These are phyloP conservation scores for Epinephelus awoara DNA, from an alignment of 2,797 vertebrate genomes.

Conservation along the genomic window DNA sequence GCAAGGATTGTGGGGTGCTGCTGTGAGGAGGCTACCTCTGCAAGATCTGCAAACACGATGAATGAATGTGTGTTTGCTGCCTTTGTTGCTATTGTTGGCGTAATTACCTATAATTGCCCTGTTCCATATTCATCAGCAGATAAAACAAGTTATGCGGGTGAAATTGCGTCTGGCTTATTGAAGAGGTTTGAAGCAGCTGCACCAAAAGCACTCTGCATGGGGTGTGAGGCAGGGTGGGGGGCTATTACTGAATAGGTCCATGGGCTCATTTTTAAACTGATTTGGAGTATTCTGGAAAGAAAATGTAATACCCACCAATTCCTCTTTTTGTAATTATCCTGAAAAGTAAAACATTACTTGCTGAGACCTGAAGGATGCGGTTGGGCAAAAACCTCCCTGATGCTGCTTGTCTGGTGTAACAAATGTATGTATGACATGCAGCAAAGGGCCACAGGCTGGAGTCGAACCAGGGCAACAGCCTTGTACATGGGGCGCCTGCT, in stretches of 20 bases:
- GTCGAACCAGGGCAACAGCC: too few species aligned
- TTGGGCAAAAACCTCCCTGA: background rate
- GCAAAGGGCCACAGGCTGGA: too few species aligned
- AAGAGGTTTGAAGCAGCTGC: conserved; percentile 81
- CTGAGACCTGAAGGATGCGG: background rate
- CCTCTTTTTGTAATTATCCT: background rate
- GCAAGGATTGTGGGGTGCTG: conserved; percentile 20
- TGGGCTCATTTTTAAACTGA: conserved; percentile 1
- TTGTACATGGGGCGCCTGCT: too few species aligned
- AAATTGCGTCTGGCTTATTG: conserved; percentile 77
- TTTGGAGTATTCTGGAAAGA: conserved; percentile 41
- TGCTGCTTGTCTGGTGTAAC: background rate
- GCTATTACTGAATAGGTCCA: conserved; percentile 8
- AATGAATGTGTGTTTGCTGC: conserved; percentile 72
- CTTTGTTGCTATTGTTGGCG: conserved; percentile 87
- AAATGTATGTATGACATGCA: too few species aligned
- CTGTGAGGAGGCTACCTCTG: conserved; percentile 56
- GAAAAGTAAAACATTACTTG: background rate
- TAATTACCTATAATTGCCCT: conserved; percentile 90
- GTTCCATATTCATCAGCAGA: conserved; percentile 88
- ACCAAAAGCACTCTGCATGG: conserved; percentile 49
- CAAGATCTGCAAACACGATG: conserved; percentile 68
- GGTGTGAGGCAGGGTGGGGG: background rate
- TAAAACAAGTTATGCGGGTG: conserved; percentile 84
- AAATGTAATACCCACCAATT: background rate